Base-by-base conservation (phyloP, 2,888 invertebrate species). In the Cryptus armator region DNA sequence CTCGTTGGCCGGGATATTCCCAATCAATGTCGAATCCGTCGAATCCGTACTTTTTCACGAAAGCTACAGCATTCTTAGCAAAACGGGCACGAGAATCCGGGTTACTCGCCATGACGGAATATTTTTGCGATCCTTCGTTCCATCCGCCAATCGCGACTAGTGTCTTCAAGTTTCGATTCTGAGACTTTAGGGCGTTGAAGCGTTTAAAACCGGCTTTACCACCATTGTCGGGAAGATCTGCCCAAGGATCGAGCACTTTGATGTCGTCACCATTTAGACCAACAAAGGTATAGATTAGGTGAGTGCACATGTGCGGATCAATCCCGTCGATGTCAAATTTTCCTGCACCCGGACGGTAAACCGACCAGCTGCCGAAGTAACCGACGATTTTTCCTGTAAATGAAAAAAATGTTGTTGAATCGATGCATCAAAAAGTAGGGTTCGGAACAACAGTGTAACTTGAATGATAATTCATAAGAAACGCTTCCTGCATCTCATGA, bases 331-430 rank as follows among this genome's bases (percentile, higher is more conserved):
- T 95, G 9, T 95, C 94, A 88, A 96, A 97, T 91, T 96, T 95
- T 0, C 97, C 97, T 68, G 94, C 90, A 0, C 95, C 95, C 0
- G 91, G 92, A 48, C 97, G 95, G 89, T 97, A 97, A 0, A 95
- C 95, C 0, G 97, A 95, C 97, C 97, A 97, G 12, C 96, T 96
- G 10, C 97, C 97, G 86, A 96, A 96, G 92, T 97, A 98, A 89
- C 98, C 97, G 0, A 97, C 95, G 0, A 97, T 94, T 81, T 95
- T 94, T 86, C 96, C 96, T 97, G 89, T 1, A 59, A 76, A 24
- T 1, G n/a, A 74, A 62, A 62, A 56, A 10, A 24, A 12, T 4
- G 24, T 12, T n/a, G 9, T 9, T 2, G 24, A 5, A 56, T 37
- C 37, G 37, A 37, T 37, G 7, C 12, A 56, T 24, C 19, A 10